These are phyloP conservation scores for Laspeyria flexula DNA, from an alignment of 2,888 invertebrate species.

Conservation along the genomic window DNA sequence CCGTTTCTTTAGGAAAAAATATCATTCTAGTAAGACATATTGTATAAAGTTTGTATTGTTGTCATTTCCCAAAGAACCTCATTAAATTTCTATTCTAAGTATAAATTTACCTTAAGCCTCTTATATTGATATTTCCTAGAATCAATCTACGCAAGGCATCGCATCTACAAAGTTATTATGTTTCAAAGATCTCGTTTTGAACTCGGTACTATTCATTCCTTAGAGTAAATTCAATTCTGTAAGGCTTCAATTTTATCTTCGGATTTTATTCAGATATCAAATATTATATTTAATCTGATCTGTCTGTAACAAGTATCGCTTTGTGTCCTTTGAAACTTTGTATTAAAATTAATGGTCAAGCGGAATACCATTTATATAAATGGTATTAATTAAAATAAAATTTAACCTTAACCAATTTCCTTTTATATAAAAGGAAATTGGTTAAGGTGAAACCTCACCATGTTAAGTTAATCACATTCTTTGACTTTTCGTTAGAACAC, in stretches of 20 bases:
- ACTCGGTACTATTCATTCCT: slow-evolving; percentile 39
- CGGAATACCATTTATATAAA: not conserved
- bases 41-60: not conserved
- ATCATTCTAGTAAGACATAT: too few species aligned
- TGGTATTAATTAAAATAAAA: not conserved
- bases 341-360: not conserved
- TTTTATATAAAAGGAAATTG: too few species aligned
- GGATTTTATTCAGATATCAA: slow-evolving; percentile 21
- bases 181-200: slow-evolving; percentile 47
- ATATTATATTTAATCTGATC: slow-evolving; percentile 8
- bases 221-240: slow-evolving; percentile 46
- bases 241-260: slow-evolving; percentile 27
- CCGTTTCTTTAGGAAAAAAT: too few species aligned
- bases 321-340: not conserved
- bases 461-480: too few species aligned
- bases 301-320: slow-evolving; percentile 4
- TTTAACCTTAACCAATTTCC: too few species aligned
- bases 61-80: slow-evolving; percentile 16
- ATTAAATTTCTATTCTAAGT: slow-evolving; percentile 16
- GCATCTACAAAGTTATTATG: slow-evolving; percentile 46
- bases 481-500: too few species aligned
- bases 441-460: too few species aligned
- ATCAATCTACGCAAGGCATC: slow-evolving; percentile 43
- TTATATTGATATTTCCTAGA: slow-evolving; percentile 48
- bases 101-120: slow-evolving; percentile 29